Conservation (phyloP, 2,113 vertebrate species). For the Chlorocebus sabaeus region DNA sequence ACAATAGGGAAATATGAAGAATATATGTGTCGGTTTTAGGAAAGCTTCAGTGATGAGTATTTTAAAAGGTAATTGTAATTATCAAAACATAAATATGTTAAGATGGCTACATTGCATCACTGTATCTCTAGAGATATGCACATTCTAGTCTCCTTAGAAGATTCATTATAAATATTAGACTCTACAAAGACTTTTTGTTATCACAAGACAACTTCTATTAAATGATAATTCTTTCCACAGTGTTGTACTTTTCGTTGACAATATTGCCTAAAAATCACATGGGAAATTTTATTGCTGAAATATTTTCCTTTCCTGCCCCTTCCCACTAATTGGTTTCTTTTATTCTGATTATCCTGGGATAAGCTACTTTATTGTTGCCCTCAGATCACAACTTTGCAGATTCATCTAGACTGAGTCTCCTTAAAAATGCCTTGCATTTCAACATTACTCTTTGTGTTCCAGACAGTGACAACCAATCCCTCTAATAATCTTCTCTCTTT, state of each 20-base stretch:
- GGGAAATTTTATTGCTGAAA: not conserved
- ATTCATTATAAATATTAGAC: not conserved
- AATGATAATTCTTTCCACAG: not conserved
- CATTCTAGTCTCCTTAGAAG: not conserved
- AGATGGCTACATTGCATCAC: not conserved
- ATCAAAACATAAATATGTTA: not conserved
- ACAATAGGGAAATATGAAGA: not conserved
- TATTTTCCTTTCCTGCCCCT: not conserved
- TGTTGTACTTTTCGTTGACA: not conserved
- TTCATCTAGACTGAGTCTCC: not conserved
- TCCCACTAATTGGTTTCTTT: not conserved
- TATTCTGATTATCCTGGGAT: not conserved
- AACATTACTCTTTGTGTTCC: not conserved
- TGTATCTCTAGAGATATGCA: not conserved
- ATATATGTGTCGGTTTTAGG: not conserved
- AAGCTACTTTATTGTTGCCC: not conserved
- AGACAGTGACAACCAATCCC: too few species aligned
- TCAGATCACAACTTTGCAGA: not conserved
- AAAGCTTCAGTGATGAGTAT: not conserved
- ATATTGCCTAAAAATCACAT: not conserved
- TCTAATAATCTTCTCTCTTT: not conserved
- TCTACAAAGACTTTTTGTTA: not conserved
- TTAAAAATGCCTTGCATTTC: not conserved
- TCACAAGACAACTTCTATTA: not conserved
- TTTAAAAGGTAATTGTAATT: not conserved